Evolutionary conservation across 2,797 vertebrate genomes (phyloP).

Genomic region (Oophaga sylvatica): DNA sequence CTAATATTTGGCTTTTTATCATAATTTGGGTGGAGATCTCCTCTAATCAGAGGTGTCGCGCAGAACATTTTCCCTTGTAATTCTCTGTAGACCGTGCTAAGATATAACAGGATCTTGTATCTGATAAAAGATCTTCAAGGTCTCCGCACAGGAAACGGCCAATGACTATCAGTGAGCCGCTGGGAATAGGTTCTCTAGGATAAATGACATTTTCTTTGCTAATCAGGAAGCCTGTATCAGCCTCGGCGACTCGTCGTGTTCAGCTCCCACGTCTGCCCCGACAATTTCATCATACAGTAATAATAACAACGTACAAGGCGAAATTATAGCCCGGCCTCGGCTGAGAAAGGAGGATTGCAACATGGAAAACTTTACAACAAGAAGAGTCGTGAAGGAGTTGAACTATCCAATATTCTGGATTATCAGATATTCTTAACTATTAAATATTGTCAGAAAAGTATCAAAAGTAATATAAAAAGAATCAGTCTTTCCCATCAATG

Average conservation of each 20-base stretch:
- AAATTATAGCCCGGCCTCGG: constrained; percentile 31
- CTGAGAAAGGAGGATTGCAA: background rate
- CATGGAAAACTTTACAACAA: constrained; percentile 18
- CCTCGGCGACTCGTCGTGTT: background rate
- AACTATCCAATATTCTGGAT: background rate
- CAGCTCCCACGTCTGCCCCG: background rate
- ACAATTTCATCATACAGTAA: constrained; percentile 43
- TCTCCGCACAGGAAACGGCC: constrained; percentile 32
- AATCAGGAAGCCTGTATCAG: background rate
- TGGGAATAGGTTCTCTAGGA: background rate
- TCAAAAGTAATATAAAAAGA: too few species aligned
- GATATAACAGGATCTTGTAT: constrained; percentile 15
- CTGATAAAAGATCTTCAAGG: background rate
- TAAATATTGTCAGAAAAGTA: too few species aligned
- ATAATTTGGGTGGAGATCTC: background rate
- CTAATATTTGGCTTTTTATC: background rate
- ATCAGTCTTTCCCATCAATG: too few species aligned
- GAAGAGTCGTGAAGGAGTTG: background rate
- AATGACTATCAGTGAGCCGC: background rate
- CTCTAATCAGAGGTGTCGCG: background rate
- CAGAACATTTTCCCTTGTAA: background rate
- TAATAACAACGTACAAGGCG: constrained; percentile 33
- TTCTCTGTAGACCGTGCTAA: background rate
- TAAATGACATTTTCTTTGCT: constrained; percentile 27
- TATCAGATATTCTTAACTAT: background rate